Evolutionary conservation across 1,140 invertebrate genomes (phyloP), one percentile per base, ranked within the genome.

Genomic region (Drosophila murphyi): DNA sequence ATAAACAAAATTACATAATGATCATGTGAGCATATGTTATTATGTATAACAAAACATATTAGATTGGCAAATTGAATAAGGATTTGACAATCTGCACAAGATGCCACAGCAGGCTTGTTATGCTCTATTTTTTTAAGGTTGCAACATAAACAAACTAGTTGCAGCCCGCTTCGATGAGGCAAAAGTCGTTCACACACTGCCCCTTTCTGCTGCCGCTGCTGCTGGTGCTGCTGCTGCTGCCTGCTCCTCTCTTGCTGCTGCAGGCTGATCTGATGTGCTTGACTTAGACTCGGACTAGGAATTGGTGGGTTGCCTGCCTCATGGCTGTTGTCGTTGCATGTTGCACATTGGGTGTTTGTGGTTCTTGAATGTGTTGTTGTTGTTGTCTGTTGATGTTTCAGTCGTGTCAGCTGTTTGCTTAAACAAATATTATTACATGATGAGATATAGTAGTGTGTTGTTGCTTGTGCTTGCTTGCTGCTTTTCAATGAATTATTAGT

Each of bases 401-500:
- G 59, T 55, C 69, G 61, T 87, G 83, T 87, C 83, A 83, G 83
- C 83, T 87, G 85, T 89, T 87, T 65, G 80, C 76, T 70, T 87
- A 80, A 76, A 68, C 85, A 83, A 88, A 88, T 89, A 89, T 88
- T 88, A 88, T 88, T 88, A 87, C 80, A 88, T 77, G 10, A 43
- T 43, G 39, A 20, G 82, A 87, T 88, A 81, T 61, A 72, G 63
- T 69, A 43, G 31, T 29, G 47, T 69, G 52, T 68, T 62, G 60
- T 67, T 20, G 20, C 20, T 20, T 20, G 20, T 20, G 20, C 20
- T 20, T 20, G 47, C 60, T 41, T 28, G 51, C 8, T 56, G 71
- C 68, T 88, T 65, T 88, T 89, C 77, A 80, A 89, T 88, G 85
- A 88, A 89, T 89, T 88, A 89, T 89, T 83, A 88, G 80, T 88